Evolutionary conservation across 2,888 invertebrate species (phyloP).

Genomic region (Dryadula phaetusa): DNA sequence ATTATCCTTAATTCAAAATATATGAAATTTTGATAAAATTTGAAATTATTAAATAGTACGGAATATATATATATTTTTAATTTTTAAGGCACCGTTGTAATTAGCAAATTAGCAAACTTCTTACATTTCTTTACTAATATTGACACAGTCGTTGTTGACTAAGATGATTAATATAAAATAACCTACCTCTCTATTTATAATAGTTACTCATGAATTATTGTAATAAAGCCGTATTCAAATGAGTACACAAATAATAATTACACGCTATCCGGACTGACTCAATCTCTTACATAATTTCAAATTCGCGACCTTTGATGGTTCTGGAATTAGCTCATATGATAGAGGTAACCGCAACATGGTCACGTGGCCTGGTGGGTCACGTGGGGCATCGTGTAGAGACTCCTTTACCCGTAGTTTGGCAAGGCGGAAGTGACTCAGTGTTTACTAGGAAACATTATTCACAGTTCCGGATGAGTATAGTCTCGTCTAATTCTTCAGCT

Average conservation of each 20-base stretch:
- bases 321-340: neutral
- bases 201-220: neutral
- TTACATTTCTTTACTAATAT: neutral
- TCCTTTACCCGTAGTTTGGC: slow-evolving; percentile 23
- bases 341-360: neutral
- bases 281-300: neutral
- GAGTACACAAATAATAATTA: neutral
- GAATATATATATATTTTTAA: too few relatives aligned
- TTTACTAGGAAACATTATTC: slow-evolving; percentile 75
- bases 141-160: neutral
- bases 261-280: neutral
- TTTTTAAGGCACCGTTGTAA: too few relatives aligned
- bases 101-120: neutral
- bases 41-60: too few relatives aligned
- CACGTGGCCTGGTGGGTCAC: neutral
- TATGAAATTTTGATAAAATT: neutral
- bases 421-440: slow-evolving; percentile 72
- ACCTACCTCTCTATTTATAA: neutral
- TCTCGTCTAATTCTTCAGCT: slow-evolving; percentile 39
- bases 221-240: slow-evolving; percentile 5
- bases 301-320: neutral
- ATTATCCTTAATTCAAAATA: neutral
- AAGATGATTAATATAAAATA: neutral
- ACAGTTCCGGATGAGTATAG: slow-evolving; percentile 69
- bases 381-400: slow-evolving; percentile 15